Evolutionary conservation across 2,888 invertebrate genomes (phyloP), one percentile per base, ranked within the genome.

Genomic region (Blastobasis adustella): DNA sequence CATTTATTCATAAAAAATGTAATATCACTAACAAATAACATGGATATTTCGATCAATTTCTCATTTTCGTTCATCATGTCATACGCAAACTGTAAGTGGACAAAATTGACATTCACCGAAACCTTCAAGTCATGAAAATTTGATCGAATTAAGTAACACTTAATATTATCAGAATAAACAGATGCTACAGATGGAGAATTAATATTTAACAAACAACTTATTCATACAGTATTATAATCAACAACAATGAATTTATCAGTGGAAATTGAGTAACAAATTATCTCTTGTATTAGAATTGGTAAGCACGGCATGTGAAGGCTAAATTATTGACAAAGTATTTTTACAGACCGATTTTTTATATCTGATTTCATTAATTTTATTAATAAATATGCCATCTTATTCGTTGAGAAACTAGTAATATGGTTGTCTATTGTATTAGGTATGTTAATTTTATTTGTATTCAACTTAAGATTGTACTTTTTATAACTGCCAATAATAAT

Each of bases 1-100:
- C 62, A 65, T 67, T 78, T 78, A 78, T 78, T 81, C 64, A 54
- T 56, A 61, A 71, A 64, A 60, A 66, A 69, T 71, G 65, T 60
- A 60, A 66, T 10, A 56, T 54, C 56, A 56, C 56, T 52, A 61
- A 57, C 56, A 60, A 55, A 54, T 47, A 59, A 61, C 60, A 50
- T 10, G n/a, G 41, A 58, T 46, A 62, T 49, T 58, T 59, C 54
- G 61, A 66, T 62, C 55, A 58, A 66, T 59, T 67, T 68, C 66
- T 59, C 58, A 65, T 63, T 23, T 23, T 23, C 23, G 23, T 23
- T 23, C 23, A 23, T 23, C 23, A 23, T 23, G 23, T 23, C 3
- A 23, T 23, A 23, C 23, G 23, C 23, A 23, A 23, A 23, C 23
- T 23, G 23, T 23, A 23, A 23, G 23, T 23, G 23, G 23, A 23